These are phyloP conservation scores for Cyphomyrus discorhynchus DNA, from an alignment of 2,113 vertebrate species.

Conservation along the genomic window DNA sequence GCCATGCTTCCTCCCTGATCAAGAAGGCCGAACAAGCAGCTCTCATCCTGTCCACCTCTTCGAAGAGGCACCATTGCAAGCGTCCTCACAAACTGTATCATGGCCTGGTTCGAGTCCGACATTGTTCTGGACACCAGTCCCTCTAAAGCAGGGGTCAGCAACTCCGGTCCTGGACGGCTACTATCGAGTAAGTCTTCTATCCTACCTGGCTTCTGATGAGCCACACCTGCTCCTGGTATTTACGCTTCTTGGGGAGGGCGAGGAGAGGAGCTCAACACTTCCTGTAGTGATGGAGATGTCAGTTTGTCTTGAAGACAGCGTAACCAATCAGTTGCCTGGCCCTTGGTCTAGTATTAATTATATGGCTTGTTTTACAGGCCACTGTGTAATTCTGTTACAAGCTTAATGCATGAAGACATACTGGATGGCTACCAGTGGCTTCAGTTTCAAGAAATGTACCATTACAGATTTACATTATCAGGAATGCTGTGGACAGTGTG, in stretches of 20 bases:
- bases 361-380: slow-evolving; percentile 16
- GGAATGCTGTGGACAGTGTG: neutral
- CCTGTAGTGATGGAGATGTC: slow-evolving; percentile 17
- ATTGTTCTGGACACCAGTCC: neutral
- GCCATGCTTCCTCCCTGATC: neutral
- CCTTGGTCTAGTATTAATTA: slow-evolving; percentile 18
- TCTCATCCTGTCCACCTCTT: neutral
- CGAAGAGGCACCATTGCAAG: neutral
- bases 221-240: too few species aligned
- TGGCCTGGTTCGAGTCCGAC: neutral
- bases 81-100: neutral
- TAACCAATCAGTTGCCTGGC: slow-evolving; percentile 2
- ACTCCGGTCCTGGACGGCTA: too few species aligned
- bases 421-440: neutral
- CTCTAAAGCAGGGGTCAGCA: neutral
- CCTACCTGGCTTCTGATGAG: too few species aligned
- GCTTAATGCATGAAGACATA: neutral
- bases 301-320: neutral
- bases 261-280: neutral
- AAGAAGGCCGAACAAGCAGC: neutral
- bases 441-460: neutral
- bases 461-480: neutral
- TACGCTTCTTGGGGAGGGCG: neutral
- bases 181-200: too few species aligned
- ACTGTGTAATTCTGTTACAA: slow-evolving; percentile 9